phyloP scores from a whole-genome alignment of 2,113 vertebrate genomes.

The Apistogramma diplotaenia region DNA sequence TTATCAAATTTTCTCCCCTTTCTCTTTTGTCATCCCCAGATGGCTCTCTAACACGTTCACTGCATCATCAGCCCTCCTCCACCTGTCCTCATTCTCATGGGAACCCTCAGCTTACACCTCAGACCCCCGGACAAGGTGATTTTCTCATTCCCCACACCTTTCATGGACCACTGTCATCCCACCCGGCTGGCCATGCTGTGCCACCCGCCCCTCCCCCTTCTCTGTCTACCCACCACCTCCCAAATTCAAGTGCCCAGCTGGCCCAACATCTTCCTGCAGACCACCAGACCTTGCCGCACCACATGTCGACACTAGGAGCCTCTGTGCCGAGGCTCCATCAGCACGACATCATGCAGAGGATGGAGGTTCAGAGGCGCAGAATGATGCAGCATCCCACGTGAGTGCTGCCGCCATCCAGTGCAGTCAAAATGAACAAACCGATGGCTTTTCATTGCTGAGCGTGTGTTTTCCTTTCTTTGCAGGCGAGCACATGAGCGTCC shows the following conservation, averaged over 20 bases:
- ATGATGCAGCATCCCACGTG: slow-evolving; percentile 99
- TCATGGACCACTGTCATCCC: slow-evolving; percentile 87
- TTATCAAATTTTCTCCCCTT: not conserved
- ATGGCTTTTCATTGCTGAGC: not conserved
- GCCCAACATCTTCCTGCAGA: slow-evolving; percentile 88
- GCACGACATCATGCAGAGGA: slow-evolving; percentile 95
- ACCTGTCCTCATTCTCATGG: slow-evolving; percentile 93
- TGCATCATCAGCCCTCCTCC: slow-evolving; percentile 92
- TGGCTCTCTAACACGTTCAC: slow-evolving; percentile 87
- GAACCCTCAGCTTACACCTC: slow-evolving; percentile 88
- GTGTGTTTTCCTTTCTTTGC: not conserved
- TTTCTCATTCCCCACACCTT: slow-evolving; percentile 96
- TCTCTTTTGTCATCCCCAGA: slow-evolving; percentile 73
- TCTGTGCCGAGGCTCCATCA: slow-evolving; percentile 91
- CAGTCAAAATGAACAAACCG: too few relatives aligned
- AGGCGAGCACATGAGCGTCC: slow-evolving; percentile 97
- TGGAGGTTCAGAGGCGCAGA: slow-evolving; percentile 93
- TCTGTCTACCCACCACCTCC: slow-evolving; percentile 86
- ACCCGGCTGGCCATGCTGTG: slow-evolving; percentile 85
- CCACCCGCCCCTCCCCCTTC: slow-evolving; percentile 85
- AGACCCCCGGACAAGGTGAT: slow-evolving; percentile 88
- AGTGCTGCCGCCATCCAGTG: slow-evolving; percentile 36
- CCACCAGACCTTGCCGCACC: slow-evolving; percentile 90
- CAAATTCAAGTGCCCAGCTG: slow-evolving; percentile 82
- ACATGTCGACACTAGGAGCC: slow-evolving; percentile 87